Evolutionary conservation across 2,888 invertebrate genomes (phyloP), one percentile per base, ranked within the genome.

Genomic region (Quadriops clusia): DNA sequence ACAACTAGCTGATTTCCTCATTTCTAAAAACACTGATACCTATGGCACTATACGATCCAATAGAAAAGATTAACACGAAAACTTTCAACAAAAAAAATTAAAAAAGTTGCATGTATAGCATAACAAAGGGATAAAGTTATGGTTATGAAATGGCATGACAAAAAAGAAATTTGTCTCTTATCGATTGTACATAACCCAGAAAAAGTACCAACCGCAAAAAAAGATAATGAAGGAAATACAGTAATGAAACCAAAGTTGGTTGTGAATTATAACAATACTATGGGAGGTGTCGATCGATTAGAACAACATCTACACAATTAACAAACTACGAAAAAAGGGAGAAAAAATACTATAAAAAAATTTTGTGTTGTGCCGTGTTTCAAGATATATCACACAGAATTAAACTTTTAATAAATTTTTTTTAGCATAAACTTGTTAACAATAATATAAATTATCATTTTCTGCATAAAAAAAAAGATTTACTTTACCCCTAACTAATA

Each of bases 261-360:
- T 5, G 29, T 36, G 6, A 43, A 44, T 22, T 46, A 49, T 20
- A 46, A 46, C 34, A 30, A 41, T 27, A 47, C 43, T 4, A 47
- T 49, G 44, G 44, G 45, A 16, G 46, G 46, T 8, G 45, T 49
- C 16, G 46, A 49, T 36, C 23, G 42, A 17, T 31, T 46, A n/a
- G 43, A 47, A 33, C 41, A 47, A 33, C n/a, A n/a, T n/a, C n/a
- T n/a, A n/a, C n/a, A n/a, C n/a, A n/a, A n/a, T n/a, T n/a, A n/a
- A n/a, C n/a, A n/a, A n/a, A n/a, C n/a, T n/a, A n/a, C n/a, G n/a
- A n/a, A n/a, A n/a, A n/a, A n/a, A n/a, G n/a, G n/a, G n/a, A n/a
- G n/a, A n/a, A n/a, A n/a, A n/a, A n/a, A n/a, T n/a, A n/a, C n/a
- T n/a, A n/a, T n/a, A n/a, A n/a, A n/a, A n/a, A n/a, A n/a, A n/a